A percentile compares a stretch with the other conserved stretches of the same genome.
These are phyloP conservation scores for Ictalurus punctatus DNA, from an alignment of 2,113 vertebrate genomes.

Conservation along the genomic window DNA sequence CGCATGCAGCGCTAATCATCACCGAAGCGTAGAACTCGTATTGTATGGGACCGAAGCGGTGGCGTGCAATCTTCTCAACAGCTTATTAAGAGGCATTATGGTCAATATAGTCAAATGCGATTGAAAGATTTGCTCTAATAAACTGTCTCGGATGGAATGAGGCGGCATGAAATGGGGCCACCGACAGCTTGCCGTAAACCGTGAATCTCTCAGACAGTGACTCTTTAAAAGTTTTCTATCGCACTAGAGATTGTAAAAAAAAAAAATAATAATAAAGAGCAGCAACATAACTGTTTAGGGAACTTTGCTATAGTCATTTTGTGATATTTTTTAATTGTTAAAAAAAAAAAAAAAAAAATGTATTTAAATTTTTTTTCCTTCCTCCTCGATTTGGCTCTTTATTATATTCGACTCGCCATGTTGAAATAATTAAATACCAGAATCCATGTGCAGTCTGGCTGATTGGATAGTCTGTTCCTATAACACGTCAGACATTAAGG, in stretches of 20 bases:
- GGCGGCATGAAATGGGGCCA: background rate
- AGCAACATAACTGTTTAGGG: background rate
- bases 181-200: background rate
- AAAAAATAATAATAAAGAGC: background rate
- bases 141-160: background rate
- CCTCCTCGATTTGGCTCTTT: background rate
- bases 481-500: background rate
- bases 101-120: background rate
- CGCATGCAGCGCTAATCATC: constrained; percentile 3
- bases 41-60: background rate
- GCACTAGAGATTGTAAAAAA: background rate
- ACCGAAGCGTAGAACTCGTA: background rate
- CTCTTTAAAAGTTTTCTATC: background rate
- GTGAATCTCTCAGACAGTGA: background rate
- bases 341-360: no score
- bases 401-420: background rate
- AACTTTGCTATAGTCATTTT: background rate
- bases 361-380: no score
- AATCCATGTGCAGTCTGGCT: background rate
- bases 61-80: background rate
- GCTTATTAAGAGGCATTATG: constrained; percentile 8
- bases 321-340: background rate
- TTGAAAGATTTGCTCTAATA: constrained; percentile 6
- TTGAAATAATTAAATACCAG: background rate
- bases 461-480: background rate